phyloP scores from a whole-genome alignment of 2,113 vertebrate species.

The Merops nubicus region DNA sequence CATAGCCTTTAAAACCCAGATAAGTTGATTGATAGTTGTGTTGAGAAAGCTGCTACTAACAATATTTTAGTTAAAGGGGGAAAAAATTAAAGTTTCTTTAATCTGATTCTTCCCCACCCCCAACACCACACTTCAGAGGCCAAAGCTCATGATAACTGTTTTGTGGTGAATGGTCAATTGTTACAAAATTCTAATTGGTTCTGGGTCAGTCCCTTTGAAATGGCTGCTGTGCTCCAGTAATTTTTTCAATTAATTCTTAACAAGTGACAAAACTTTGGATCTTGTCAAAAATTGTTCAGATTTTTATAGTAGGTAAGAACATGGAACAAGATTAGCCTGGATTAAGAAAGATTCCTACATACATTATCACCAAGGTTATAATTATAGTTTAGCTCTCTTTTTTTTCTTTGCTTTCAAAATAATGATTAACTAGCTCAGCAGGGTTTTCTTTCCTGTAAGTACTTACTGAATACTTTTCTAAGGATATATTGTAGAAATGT shows the following conservation, averaged over 20 bases:
- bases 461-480: neutral
- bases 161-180: slow-evolving; percentile 83
- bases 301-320: slow-evolving; percentile 70
- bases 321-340: slow-evolving; percentile 42
- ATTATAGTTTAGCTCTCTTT: slow-evolving; percentile 40
- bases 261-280: slow-evolving; percentile 84
- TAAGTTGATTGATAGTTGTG: slow-evolving; percentile 51
- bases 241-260: slow-evolving; percentile 88
- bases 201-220: slow-evolving; percentile 85
- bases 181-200: slow-evolving; percentile 86
- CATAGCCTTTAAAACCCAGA: slow-evolving; percentile 64
- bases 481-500: neutral
- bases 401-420: slow-evolving; percentile 17
- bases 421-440: slow-evolving; percentile 52
- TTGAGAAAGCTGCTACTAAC: slow-evolving; percentile 61
- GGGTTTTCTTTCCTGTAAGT: slow-evolving; percentile 8
- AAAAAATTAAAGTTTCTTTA: slow-evolving; percentile 67
- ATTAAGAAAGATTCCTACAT: slow-evolving; percentile 18
- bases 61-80: slow-evolving; percentile 43
- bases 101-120: slow-evolving; percentile 69
- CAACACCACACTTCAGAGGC: slow-evolving; percentile 75
- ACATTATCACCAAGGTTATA: slow-evolving; percentile 38
- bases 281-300: slow-evolving; percentile 80
- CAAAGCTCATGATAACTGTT: slow-evolving; percentile 77
- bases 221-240: slow-evolving; percentile 78